A percentile compares a stretch with the other conserved stretches of the same genome.
Evolutionary conservation across 92 coral and sea anemone genomes (phyloP).

Genomic region (Muricea muricata): DNA sequence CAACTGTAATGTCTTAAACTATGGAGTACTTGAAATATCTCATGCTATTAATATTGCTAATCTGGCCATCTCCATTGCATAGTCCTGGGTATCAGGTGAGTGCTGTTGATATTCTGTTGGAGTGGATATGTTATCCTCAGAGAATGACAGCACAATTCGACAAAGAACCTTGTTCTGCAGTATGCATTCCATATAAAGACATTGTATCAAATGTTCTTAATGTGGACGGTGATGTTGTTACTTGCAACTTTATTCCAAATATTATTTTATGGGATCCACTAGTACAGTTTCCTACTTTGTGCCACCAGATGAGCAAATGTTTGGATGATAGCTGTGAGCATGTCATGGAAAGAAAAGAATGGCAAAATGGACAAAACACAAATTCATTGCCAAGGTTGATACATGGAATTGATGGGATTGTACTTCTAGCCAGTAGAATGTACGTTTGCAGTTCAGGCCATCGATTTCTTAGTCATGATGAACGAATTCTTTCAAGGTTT

Average conservation of each 20-base stretch:
- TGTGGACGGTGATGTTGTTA: not conserved
- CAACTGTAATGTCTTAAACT: not conserved
- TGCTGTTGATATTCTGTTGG: not conserved
- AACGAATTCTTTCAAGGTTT: conserved; percentile 1
- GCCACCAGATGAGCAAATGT: not conserved
- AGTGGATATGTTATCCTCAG: conserved; percentile 21
- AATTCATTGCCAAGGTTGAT: conserved; percentile 31
- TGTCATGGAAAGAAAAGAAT: conserved; percentile 15
- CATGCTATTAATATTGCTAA: not conserved
- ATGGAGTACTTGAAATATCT: not conserved
- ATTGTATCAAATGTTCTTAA: not conserved
- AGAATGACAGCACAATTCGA: conserved; percentile 20
- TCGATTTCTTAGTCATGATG: conserved; percentile 44
- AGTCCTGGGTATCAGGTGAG: not conserved
- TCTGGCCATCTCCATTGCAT: not conserved
- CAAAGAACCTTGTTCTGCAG: conserved; percentile 8
- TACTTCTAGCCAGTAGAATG: conserved; percentile 41
- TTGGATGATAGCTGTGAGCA: not conserved
- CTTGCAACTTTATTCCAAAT: conserved; percentile 20
- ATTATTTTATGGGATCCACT: conserved; percentile 60
- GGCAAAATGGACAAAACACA: conserved; percentile 38
- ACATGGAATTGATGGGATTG: conserved; percentile 34
- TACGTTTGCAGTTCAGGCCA: conserved; percentile 59
- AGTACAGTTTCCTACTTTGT: conserved; percentile 14
- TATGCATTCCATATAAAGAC: not conserved